Conservation (phyloP, 2,797 vertebrate genomes). For the Schizopygopsis pylzovi region DNA sequence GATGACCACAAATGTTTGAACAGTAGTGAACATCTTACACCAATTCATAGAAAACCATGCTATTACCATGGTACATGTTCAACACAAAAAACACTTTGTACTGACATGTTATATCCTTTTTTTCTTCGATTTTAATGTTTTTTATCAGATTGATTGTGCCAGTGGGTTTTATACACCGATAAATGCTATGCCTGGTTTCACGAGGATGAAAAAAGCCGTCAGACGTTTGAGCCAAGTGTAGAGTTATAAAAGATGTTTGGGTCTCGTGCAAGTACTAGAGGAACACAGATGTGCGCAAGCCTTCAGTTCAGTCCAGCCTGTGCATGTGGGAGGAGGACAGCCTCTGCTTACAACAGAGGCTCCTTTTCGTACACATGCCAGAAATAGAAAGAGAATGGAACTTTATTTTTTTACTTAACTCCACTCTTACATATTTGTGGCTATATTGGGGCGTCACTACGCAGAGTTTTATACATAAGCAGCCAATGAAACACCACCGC, state of each 20-base stretch:
- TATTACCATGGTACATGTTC: not conserved
- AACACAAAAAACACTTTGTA: not conserved
- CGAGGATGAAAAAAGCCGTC: not conserved
- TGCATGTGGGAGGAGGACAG: constrained; percentile 12
- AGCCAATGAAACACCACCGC: not conserved
- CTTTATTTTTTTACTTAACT: not conserved
- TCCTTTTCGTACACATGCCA: constrained; percentile 18
- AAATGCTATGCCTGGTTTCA: constrained; percentile 5
- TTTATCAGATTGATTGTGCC: not conserved
- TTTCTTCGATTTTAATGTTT: too few species aligned
- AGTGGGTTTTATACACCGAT: not conserved
- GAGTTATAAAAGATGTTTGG: constrained; percentile 38
- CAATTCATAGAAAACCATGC: not conserved
- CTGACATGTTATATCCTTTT: not conserved
- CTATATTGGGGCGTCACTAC: constrained; percentile 17
- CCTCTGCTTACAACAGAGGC: constrained; percentile 9
- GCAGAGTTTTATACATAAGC: constrained; percentile 19
- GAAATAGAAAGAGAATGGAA: constrained; percentile 35
- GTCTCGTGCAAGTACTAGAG: constrained; percentile 10
- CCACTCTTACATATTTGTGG: constrained; percentile 27
- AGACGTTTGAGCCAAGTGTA: not conserved
- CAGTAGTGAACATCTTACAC: not conserved
- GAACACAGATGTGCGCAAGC: constrained; percentile 43
- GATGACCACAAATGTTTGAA: not conserved
- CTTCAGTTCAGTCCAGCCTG: constrained; percentile 2